Evolutionary conservation across 2,113 vertebrate species (phyloP).

Genomic region (Reinhardtius hippoglossoides): DNA sequence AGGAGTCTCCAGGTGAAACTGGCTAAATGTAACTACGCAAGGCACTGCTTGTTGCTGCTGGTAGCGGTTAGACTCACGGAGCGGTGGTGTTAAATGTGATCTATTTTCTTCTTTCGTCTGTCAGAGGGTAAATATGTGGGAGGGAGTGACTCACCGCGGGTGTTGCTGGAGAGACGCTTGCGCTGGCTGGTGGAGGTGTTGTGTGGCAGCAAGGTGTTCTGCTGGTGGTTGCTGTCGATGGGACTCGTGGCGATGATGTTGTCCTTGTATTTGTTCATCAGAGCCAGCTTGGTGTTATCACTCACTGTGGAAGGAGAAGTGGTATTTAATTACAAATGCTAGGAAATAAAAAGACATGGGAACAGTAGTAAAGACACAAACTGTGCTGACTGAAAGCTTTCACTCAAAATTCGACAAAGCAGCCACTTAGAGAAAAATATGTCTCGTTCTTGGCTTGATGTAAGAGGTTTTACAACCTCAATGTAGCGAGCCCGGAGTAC

Average conservation of each 20-base stretch:
- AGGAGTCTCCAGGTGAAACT: neutral
- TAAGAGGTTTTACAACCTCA: constrained; percentile 4
- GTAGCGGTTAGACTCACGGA: neutral
- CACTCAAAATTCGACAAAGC: constrained; percentile 4
- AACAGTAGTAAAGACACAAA: neutral
- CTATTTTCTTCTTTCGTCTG: neutral
- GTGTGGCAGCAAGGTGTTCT: constrained; percentile 93
- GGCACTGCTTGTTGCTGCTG: neutral
- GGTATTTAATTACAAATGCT: neutral
- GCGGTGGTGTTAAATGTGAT: neutral
- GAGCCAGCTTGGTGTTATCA: constrained; percentile 94
- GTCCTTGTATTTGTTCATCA: constrained; percentile 99
- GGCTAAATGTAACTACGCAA: neutral
- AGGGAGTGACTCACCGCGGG: constrained; percentile 85
- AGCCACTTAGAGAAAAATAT: neutral
- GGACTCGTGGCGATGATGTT: constrained; percentile 98
- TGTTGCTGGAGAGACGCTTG: constrained; percentile 96
- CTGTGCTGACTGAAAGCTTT: neutral
- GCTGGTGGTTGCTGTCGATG: constrained; percentile 95
- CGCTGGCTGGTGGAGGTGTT: constrained; percentile 94
- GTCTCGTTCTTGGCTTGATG: constrained; percentile 3
- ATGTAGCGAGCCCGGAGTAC: neutral
- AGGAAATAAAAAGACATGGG: neutral
- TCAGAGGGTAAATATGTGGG: constrained; percentile 24
- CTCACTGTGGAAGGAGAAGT: constrained; percentile 83